Percentiles rank a stretch among this genome's conserved stretches.
phyloP scores from a whole-genome alignment of 2,797 vertebrate genomes.

The Sebastes melanostomus region DNA sequence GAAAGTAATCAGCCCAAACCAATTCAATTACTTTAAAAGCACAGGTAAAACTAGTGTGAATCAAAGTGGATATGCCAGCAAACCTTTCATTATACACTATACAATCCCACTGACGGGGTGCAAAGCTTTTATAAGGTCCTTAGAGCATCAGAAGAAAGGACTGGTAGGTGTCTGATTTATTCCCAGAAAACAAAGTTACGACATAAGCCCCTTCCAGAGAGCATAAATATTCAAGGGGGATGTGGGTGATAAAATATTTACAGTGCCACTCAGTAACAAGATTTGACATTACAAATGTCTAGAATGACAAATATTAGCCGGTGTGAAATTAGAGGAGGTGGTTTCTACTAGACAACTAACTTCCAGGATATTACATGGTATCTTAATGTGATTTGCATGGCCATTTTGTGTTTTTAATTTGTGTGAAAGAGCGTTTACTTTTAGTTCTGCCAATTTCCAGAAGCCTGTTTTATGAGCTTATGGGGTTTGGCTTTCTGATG shows the following conservation, averaged over 20 bases:
- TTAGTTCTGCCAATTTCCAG: neutral
- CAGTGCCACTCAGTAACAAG: neutral
- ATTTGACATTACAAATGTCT: neutral
- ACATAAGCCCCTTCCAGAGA: neutral
- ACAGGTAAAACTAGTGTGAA: neutral
- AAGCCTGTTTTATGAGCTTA: neutral
- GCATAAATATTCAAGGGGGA: neutral
- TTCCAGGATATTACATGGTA: neutral
- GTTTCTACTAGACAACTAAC: neutral
- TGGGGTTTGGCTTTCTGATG: neutral
- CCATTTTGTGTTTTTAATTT: neutral
- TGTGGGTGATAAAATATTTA: constrained; percentile 2
- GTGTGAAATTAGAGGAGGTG: neutral
- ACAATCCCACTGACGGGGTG: neutral
- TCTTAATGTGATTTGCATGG: neutral
- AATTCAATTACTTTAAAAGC: neutral
- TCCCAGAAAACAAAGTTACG: neutral
- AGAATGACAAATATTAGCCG: neutral
- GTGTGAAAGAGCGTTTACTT: neutral
- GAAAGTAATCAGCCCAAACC: neutral
- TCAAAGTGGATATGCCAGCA: neutral
- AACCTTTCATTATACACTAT: neutral
- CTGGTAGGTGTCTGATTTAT: neutral
- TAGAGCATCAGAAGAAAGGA: neutral
- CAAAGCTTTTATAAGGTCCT: neutral